Base-by-base conservation (phyloP, 2,888 invertebrate species). In the Scaptomyza parva region DNA sequence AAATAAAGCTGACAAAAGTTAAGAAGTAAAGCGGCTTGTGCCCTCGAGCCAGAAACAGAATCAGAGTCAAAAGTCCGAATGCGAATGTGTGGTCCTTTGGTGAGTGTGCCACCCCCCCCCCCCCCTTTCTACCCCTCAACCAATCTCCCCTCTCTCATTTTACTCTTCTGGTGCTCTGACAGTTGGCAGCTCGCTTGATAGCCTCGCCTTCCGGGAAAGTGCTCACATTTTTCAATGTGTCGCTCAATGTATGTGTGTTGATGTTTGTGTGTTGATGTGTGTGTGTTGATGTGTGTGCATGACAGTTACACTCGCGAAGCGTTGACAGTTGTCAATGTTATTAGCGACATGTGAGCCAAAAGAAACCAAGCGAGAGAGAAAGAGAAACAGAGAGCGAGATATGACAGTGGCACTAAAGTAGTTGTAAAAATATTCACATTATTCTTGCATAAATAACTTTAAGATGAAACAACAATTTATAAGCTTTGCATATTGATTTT, bases 21-120 rank as follows among this genome's bases (percentile, higher is more conserved):
- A 80, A 86, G 86, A 83, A 83, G 71, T 65, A 86, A 81, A 82
- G 81, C 87, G 72, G 82, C 87, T 84, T 82, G 72, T 63, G 71
- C 44, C 40, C 33, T 44, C 14, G 11, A 33, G 14, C 30, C 47
- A 28, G 45, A 30, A 28, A n/a, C 30, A 48, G 20, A 14, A 11
- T 14, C 48, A 14, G 22, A 22, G 33, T 35, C 33, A 30, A 33
- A 39, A 45, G 62, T 70, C 71, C 66, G 62, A 76, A 57, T 41
- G 28, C 41, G 58, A 45, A 45, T 52, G 47, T 18, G 18, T 30
- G 20, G 30, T 20, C 58, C 18, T 58, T 40, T n/a, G 55, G 33
- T 51, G 28, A 63, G 44, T 12, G 17, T 45, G 50, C 48, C 48
- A 37, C 48, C 5, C 24, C 0, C 45, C 35, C 6, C 14, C 2